phyloP scores from a whole-genome alignment of 2,888 invertebrate species.

The Tigriopus californicus region DNA sequence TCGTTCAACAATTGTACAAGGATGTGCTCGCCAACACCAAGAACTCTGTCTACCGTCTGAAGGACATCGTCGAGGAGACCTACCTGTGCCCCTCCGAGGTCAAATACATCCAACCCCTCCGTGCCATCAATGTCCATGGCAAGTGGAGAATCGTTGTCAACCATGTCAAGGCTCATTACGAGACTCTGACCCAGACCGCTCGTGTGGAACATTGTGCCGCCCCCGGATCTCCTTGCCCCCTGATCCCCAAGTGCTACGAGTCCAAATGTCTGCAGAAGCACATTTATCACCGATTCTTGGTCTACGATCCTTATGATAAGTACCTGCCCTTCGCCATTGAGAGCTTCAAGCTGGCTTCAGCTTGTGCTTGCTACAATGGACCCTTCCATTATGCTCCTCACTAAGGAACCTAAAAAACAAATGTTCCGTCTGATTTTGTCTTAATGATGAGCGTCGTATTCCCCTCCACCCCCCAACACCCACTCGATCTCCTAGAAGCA shows the following conservation, averaged over 20 bases:
- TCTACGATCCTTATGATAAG: conserved; percentile 19
- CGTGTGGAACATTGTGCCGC: conserved; percentile 19
- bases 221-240: conserved; percentile 20
- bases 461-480: too few species aligned
- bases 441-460: not conserved
- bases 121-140: conserved; percentile 21
- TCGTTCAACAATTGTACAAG: conserved; percentile 18
- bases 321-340: conserved; percentile 21
- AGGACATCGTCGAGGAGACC: conserved; percentile 18
- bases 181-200: conserved; percentile 20
- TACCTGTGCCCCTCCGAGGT: conserved; percentile 21
- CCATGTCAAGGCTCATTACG: conserved; percentile 20
- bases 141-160: conserved; percentile 22
- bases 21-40: conserved; percentile 19
- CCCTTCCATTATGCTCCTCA: conserved; percentile 16
- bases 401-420: not conserved
- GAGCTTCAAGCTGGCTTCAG: conserved; percentile 19
- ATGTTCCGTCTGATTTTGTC: not conserved
- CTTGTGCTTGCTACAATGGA: conserved; percentile 19
- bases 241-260: conserved; percentile 21
- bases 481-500: too few species aligned
- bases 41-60: conserved; percentile 20
- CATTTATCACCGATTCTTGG: conserved; percentile 21
- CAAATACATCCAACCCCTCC: conserved; percentile 20
- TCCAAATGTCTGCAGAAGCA: conserved; percentile 22